Evolutionary conservation across 2,888 invertebrate species (phyloP).

Genomic region (Sesia apiformis): DNA sequence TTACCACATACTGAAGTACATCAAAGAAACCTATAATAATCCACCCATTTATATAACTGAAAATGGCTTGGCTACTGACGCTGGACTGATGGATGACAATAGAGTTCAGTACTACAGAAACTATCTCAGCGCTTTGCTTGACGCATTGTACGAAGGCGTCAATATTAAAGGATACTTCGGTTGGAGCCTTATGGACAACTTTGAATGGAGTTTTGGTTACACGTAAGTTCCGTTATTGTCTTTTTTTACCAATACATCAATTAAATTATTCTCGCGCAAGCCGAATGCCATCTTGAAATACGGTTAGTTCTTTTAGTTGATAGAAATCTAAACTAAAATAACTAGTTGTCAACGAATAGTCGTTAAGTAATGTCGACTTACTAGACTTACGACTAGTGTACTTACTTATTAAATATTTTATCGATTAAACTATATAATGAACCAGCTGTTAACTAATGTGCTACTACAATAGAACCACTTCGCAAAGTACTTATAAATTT

Average conservation of each 20-base stretch:
- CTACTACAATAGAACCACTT: too few relatives aligned
- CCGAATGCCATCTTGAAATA: too few relatives aligned
- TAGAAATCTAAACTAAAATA: too few relatives aligned
- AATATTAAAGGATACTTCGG: constrained; percentile 61
- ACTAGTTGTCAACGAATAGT: too few relatives aligned
- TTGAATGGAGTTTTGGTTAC: constrained; percentile 73
- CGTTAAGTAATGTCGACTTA: too few relatives aligned
- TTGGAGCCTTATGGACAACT: constrained; percentile 76
- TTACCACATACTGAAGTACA: constrained; percentile 12
- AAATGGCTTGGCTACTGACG: constrained; percentile 56
- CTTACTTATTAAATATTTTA: too few relatives aligned
- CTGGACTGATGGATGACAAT: constrained; percentile 38
- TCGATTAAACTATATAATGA: too few relatives aligned
- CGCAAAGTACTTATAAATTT: too few relatives aligned
- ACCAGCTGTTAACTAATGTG: too few relatives aligned
- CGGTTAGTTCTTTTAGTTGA: too few relatives aligned
- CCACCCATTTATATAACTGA: constrained; percentile 49
- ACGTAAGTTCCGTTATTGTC: constrained; percentile 28
- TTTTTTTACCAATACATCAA: background rate
- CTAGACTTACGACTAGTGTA: too few relatives aligned
- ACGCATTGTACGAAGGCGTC: constrained; percentile 41
- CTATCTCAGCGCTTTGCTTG: constrained; percentile 36
- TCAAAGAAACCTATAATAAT: constrained; percentile 17
- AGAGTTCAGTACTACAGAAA: constrained; percentile 34
- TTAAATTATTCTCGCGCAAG: too few relatives aligned